A percentile compares a stretch with the other conserved stretches of the same genome.
Evolutionary conservation across 2,113 vertebrate genomes (phyloP).

Genomic region (Cebidichthys violaceus): DNA sequence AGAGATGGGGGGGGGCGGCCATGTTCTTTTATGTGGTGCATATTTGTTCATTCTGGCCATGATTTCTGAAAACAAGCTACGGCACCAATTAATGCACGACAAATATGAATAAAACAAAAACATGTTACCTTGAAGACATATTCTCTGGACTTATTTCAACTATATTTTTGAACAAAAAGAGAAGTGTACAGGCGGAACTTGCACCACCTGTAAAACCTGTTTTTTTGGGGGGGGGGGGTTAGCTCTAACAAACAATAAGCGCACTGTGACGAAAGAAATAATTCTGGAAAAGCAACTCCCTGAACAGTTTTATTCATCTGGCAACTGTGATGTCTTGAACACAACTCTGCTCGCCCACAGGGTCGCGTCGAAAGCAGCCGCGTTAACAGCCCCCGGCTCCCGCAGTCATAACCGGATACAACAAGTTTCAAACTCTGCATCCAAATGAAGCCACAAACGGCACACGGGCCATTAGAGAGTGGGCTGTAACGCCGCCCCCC

Average conservation of each 20-base stretch:
- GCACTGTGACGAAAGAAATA: not conserved
- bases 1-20: not conserved
- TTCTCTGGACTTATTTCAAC: too few relatives aligned
- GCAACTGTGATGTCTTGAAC: slow-evolving; percentile 45
- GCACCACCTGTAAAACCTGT: too few relatives aligned
- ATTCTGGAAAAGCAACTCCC: not conserved
- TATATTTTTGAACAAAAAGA: too few relatives aligned
- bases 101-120: too few relatives aligned
- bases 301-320: slow-evolving; percentile 28
- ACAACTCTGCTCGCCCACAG: slow-evolving; percentile 13
- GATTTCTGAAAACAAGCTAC: too few relatives aligned
- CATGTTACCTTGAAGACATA: too few relatives aligned
- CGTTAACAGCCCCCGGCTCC: slow-evolving; percentile 24
- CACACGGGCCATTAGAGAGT: slow-evolving; percentile 63
- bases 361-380: slow-evolving; percentile 28
- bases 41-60: too few relatives aligned
- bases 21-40: too few relatives aligned
- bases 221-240: too few relatives aligned
- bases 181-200: too few relatives aligned
- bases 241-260: not conserved
- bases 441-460: slow-evolving; percentile 57
- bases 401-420: slow-evolving; percentile 32
- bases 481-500: slow-evolving; percentile 43
- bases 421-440: slow-evolving; percentile 50
- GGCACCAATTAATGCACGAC: too few relatives aligned